Conservation (phyloP, 2,888 invertebrate genomes). For the Ditula angustiorana region DNA sequence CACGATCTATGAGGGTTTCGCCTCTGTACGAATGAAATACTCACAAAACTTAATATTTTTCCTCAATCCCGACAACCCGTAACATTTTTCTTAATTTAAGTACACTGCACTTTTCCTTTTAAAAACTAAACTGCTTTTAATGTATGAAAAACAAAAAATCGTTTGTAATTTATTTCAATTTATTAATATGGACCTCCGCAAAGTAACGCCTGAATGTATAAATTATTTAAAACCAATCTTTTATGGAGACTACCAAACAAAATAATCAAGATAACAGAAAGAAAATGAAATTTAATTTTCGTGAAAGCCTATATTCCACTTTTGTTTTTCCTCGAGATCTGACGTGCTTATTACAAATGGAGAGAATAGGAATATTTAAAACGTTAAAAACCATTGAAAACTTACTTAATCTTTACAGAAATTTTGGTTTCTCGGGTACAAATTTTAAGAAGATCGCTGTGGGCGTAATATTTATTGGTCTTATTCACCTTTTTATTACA, state of each 20-base stretch:
- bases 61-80: too few species aligned
- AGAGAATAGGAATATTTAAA: background rate
- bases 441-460: background rate
- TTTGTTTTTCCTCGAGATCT: background rate
- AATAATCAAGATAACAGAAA: background rate
- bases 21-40: too few species aligned
- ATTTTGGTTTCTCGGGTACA: background rate
- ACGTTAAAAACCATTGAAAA: background rate
- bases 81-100: too few species aligned
- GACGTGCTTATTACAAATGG: background rate
- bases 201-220: too few species aligned
- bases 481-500: background rate
- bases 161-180: too few species aligned
- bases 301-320: background rate
- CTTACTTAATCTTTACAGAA: background rate
- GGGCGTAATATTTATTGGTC: background rate
- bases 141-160: too few species aligned
- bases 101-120: too few species aligned
- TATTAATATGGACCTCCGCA: too few species aligned
- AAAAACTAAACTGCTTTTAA: too few species aligned
- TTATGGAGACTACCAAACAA: background rate
- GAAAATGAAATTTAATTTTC: background rate
- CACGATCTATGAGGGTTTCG: too few species aligned
- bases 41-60: too few species aligned
- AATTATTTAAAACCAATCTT: background rate